Base-by-base conservation (phyloP, 2,888 invertebrate genomes). In the Standfussiana lucernea region DNA sequence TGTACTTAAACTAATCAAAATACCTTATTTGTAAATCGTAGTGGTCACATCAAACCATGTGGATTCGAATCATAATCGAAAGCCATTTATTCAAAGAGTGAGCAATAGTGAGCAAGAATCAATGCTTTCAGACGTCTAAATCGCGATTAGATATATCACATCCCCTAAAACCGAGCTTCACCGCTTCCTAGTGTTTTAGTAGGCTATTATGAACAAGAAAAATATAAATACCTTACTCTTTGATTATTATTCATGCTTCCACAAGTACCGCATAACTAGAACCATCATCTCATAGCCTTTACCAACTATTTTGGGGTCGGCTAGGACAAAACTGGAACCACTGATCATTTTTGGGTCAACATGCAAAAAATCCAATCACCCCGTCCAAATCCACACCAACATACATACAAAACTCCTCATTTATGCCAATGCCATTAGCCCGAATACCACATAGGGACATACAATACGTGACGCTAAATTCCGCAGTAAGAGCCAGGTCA, bases 371-470 rank as follows among this genome's bases (percentile, higher is more conserved):
- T 40, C 13, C 15, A 56, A 69, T 73, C 32, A n/a, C 18, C 40
- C 18, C 35, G 32, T 4, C 32, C 32, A 47, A 28, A 40, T 3
- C 11, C 5, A 50, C 40, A 13, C 32, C 15, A 47, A 47, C 18
- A 35, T 40, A 24, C 13, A 21, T 32, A n/a, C 18, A 50, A n/a
- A 53, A 62, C 50, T 45, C 10, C 42, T 53, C 61, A 79, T 77
- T 69, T 50, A 62, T 32, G 47, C 40, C 69, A 53, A 32, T 68
- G 53, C 66, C 79, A 72, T 75, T 72, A 82, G 53, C 70, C 79
- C 15, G 6, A 74, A 75, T 79, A 79, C 47, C 59, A 61, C 28
- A 83, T 28, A 35, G 7, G 50, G 35, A 61, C 65, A 72, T 65
- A 78, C 45, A 70, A 45, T 50, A 64, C 61, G 47, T 47, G 61